Evolutionary conservation across 2,888 invertebrate genomes (phyloP), one percentile per base, ranked within the genome.

Genomic region (Pristionchus exspectatus): DNA sequence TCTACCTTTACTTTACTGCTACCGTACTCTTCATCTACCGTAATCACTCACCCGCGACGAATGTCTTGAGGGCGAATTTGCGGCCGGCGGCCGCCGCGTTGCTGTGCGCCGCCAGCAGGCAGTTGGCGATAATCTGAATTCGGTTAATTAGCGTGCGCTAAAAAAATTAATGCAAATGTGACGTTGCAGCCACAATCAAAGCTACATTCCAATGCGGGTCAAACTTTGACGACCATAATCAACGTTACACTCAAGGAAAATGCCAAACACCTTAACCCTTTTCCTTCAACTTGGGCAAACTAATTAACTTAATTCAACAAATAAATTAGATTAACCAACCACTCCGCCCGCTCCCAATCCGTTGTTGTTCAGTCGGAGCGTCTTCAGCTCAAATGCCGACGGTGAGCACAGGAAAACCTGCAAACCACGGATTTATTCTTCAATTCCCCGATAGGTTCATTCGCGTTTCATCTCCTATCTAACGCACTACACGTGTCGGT

Each of bases 291-390:
- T n/a, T 7, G 4, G 18, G 24, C 0, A 18, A 63, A n/a, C 59
- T 69, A 27, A 30, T 30, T 10, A 9, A 72, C n/a, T 10, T 72
- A 33, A 72, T 33, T 72, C 2, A 30, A 14, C 33, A 12, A 30
- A 44, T 77, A n/a, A 38, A 16, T 3, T 18, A 0, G 63, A 66
- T 27, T 59, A n/a, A 90, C 87, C 74, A 92, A 96, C 96, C 95
- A 96, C 97, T 5, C 97, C 98, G 16, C 98, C 99, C 89, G 97
- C 97, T 10, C 99, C 99, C 16, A 99, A 96, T 0, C 99, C 99
- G 95, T 98, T 98, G 95, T 99, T 99, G 95, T 98, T 98, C 0
- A 99, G 96, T 69, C 97, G 66, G 24, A 88, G 88, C 21, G 88
- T 97, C 96, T 97, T 96, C 44, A 99, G 96, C 3, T 97, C 97